phyloP scores from a whole-genome alignment of 2,888 invertebrate genomes.

The Lypha dubia region DNA sequence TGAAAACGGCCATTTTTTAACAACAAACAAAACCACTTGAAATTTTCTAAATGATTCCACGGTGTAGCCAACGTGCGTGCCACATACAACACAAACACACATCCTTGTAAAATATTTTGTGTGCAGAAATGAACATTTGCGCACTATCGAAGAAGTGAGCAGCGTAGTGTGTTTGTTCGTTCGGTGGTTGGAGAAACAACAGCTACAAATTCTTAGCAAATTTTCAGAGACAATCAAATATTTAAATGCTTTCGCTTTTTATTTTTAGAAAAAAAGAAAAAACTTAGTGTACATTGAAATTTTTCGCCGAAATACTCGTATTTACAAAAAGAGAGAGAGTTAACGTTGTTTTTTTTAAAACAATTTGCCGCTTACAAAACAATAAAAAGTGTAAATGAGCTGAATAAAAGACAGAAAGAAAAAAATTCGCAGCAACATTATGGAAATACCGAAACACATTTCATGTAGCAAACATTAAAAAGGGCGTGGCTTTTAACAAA shows the following conservation, averaged over 20 bases:
- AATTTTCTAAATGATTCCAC: conserved; percentile 1
- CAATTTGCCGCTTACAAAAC: conserved; percentile 80
- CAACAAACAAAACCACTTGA: conserved; percentile 71
- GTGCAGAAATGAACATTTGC: conserved; percentile 76
- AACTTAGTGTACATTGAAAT: conserved; percentile 3
- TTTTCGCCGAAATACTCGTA: not conserved
- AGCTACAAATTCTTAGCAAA: conserved; percentile 38
- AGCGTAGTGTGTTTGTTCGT: conserved; percentile 13
- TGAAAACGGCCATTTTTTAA: conserved; percentile 78
- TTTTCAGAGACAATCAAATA: conserved; percentile 76
- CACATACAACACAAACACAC: not conserved
- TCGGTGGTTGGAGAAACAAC: conserved; percentile 30
- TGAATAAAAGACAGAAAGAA: no score
- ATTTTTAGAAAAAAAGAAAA: conserved; percentile 53
- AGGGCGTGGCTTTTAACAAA: conserved; percentile 51
- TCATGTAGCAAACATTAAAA: conserved; percentile 2
- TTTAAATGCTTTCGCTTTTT: conserved; percentile 80
- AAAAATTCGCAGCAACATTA: conserved; percentile 32
- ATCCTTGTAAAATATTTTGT: conserved; percentile 52
- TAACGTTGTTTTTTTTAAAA: conserved; percentile 77
- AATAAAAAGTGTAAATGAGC: conserved; percentile 73
- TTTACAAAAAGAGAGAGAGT: conserved; percentile 13
- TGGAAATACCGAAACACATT: conserved; percentile 42
- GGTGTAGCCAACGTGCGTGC: not conserved
- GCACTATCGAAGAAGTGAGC: conserved; percentile 62